Evolutionary conservation across 2,888 invertebrate genomes (phyloP), one percentile per base, ranked within the genome.

Genomic region (Teleogryllus oceanicus): DNA sequence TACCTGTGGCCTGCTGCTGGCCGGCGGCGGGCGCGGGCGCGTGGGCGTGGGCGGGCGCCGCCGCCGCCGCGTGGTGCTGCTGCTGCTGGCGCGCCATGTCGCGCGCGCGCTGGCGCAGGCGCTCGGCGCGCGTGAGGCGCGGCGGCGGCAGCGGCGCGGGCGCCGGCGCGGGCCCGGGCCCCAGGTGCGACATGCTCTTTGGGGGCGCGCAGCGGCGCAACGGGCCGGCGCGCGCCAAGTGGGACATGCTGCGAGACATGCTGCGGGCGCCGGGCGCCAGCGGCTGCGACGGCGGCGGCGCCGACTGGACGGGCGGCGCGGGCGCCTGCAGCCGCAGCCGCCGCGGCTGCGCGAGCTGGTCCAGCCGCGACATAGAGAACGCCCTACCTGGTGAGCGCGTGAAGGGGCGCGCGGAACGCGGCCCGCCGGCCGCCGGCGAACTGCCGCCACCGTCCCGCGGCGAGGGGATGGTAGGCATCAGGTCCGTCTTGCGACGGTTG

Each of bases 331-430:
- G 83, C 84, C 84, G 87, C 87, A 82, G 86, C 84, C 90, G 89
- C 84, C 93, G 90, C 84, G 94, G 94, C 88, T 91, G 92, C 84
- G 94, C 91, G 88, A 94, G 90, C 87, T 93, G 92, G 91, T 96
- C 96, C 90, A 96, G 92, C 85, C 96, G 93, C 86, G 96, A 94
- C 96, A 96, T 96, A 88, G 96, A 96, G 90, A 94, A 94, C 86
- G 96, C 96, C 92, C 96, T 95, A 92, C 93, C 93, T 93, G 92
- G 92, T 82, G 89, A 88, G 83, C 88, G 87, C 84, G 86, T 85
- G 85, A 88, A 86, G 84, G 86, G 85, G 78, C 83, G 74, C 80
- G 24, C 77, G 50, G 79, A 78, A 4, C 80, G 79, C 50, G 75
- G 78, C 74, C 78, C 49, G 76, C 77, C 81, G 37, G 80, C 78